phyloP scores from a whole-genome alignment of 30 jellyfish, hydroid and myxozoan species.

The Cassiopea andromeda region DNA sequence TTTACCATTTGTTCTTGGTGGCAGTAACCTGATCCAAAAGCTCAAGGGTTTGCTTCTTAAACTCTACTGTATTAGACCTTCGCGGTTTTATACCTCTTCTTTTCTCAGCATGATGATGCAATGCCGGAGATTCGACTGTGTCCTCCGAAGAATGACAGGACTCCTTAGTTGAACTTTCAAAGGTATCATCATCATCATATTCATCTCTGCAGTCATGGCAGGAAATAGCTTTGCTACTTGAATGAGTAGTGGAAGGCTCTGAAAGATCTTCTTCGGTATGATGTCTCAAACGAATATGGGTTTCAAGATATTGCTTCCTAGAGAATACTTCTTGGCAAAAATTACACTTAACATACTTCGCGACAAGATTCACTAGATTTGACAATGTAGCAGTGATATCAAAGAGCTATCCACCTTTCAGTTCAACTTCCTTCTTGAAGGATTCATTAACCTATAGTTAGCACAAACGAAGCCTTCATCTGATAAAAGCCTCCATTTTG shows the following conservation, averaged over 20 bases:
- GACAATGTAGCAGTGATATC: too few species aligned
- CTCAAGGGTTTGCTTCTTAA: conserved; percentile 30
- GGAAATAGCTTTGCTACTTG: too few species aligned
- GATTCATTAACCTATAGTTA: conserved; percentile 23
- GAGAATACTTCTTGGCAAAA: conserved; percentile 26
- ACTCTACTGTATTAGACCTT: conserved; percentile 40
- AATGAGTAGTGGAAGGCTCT: conserved; percentile 49
- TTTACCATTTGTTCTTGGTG: conserved; percentile 41
- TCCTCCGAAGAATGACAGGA: conserved; percentile 35
- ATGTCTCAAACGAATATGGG: conserved; percentile 28
- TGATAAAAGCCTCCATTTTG: conserved; percentile 35
- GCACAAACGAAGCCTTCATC: conserved; percentile 33
- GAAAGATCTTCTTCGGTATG: conserved; percentile 15
- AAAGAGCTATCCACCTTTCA: conserved; percentile 33
- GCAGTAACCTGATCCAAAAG: conserved; percentile 13
- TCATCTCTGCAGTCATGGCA: conserved; percentile 17
- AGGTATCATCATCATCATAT: conserved; percentile 2
- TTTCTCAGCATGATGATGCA: conserved; percentile 23
- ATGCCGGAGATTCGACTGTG: conserved; percentile 24
- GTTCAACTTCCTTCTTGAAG: conserved; percentile 19
- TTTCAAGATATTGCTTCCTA: conserved; percentile 31
- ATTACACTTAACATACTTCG: conserved; percentile 29
- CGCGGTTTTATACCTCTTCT: conserved; percentile 37
- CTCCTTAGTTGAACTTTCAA: conserved; percentile 26
- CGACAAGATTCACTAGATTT: too few species aligned